A percentile compares a stretch with the other conserved stretches of the same genome.
phyloP scores from a whole-genome alignment of 2,888 invertebrate genomes.

The Xestia xanthographa region DNA sequence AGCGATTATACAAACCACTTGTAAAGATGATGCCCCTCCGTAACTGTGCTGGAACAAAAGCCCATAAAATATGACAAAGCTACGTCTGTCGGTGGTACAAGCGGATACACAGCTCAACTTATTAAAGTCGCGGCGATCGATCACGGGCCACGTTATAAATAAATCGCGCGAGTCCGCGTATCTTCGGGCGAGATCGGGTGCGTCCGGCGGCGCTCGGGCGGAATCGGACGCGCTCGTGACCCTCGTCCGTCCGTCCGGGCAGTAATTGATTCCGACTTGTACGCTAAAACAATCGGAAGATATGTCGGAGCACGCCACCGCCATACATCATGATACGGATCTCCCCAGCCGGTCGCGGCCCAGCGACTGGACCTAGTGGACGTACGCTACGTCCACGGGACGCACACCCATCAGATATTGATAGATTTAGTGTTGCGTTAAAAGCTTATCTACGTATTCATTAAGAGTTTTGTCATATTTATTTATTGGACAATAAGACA shows the following conservation, averaged over 20 bases:
- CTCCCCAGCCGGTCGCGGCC: slow-evolving; percentile 30
- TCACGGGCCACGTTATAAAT: slow-evolving; percentile 59
- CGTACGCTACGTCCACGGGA: background rate
- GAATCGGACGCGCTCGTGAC: slow-evolving; percentile 57
- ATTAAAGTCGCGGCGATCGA: slow-evolving; percentile 49
- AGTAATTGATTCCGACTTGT: slow-evolving; percentile 70
- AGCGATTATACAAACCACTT: slow-evolving; percentile 22
- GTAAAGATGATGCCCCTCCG: slow-evolving; percentile 13
- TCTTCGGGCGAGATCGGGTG: slow-evolving; percentile 58
- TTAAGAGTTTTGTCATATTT: slow-evolving; percentile 62
- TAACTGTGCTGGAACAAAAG: slow-evolving; percentile 39
- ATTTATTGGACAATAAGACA: slow-evolving; percentile 54
- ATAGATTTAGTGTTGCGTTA: slow-evolving; percentile 61
- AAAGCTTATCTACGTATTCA: slow-evolving; percentile 60
- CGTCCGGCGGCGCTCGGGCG: slow-evolving; percentile 50
- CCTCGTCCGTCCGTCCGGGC: slow-evolving; percentile 57
- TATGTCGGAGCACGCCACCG: slow-evolving; percentile 62
- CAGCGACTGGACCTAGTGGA: background rate
- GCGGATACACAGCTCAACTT: slow-evolving; percentile 57
- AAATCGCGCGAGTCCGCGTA: slow-evolving; percentile 55
- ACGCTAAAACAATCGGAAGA: slow-evolving; percentile 68
- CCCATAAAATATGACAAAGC: slow-evolving; percentile 47
- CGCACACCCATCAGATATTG: slow-evolving; percentile 49
- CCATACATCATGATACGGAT: slow-evolving; percentile 67
- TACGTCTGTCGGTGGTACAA: slow-evolving; percentile 33